Conservation (phyloP, 2,888 invertebrate genomes). For the Schizaphis graminum region DNA sequence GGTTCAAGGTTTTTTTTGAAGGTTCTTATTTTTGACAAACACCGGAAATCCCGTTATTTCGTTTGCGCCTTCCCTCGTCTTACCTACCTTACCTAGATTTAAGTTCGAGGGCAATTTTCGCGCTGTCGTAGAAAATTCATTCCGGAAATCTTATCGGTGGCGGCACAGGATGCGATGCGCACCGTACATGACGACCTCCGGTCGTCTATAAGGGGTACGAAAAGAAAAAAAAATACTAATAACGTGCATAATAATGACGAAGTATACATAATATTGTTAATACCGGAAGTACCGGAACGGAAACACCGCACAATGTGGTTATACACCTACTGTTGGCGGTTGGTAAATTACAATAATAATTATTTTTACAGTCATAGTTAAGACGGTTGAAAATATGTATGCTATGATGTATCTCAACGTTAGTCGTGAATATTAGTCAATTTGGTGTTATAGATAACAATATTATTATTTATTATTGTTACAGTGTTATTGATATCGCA, state of each 20-base stretch:
- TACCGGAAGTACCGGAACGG: slow-evolving; percentile 53
- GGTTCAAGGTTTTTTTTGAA: slow-evolving; percentile 57
- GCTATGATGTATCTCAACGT: background rate
- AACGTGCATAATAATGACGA: background rate
- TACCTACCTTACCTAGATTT: background rate
- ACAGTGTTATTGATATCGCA: background rate
- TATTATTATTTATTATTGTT: background rate
- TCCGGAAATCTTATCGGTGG: slow-evolving; percentile 29
- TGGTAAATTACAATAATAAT: background rate
- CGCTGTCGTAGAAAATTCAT: slow-evolving; percentile 22
- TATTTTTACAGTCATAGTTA: background rate
- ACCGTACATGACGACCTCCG: slow-evolving; percentile 18
- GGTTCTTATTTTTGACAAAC: slow-evolving; percentile 52
- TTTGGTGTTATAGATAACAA: background rate
- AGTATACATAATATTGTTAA: background rate
- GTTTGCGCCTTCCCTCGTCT: slow-evolving; percentile 18
- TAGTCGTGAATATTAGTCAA: background rate
- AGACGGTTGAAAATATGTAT: background rate
- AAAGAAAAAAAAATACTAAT: slow-evolving; percentile 12
- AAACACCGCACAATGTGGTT: background rate
- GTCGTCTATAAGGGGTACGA: slow-evolving; percentile 29
- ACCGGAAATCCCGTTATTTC: slow-evolving; percentile 59
- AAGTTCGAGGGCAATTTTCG: slow-evolving; percentile 51
- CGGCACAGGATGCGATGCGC: slow-evolving; percentile 43
- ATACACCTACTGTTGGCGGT: background rate